Conservation (phyloP, 30 jellyfish, hydroid and myxozoan genomes). For the Aurelia aurita region DNA sequence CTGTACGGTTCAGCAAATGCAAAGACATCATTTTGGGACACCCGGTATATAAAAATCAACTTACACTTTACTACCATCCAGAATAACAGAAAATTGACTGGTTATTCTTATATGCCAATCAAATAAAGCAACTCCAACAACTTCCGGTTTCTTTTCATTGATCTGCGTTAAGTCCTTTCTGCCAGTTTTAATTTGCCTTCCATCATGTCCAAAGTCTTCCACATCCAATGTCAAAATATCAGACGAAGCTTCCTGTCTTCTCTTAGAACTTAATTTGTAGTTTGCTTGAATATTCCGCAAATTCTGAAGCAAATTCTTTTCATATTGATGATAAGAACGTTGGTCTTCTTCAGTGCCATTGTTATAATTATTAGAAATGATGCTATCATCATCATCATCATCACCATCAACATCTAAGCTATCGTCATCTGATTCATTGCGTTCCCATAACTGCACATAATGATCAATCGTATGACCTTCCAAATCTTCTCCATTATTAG, state of each 20-base stretch:
- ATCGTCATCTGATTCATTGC: neutral
- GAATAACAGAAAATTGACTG: constrained; percentile 26
- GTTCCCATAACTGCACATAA: neutral
- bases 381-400: neutral
- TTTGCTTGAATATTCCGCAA: neutral
- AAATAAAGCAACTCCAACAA: neutral
- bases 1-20: too few species aligned
- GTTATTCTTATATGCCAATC: constrained; percentile 31
- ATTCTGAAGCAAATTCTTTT: neutral
- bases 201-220: too few species aligned
- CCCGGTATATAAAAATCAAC: neutral
- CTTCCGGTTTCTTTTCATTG: neutral
- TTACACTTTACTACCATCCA: constrained; percentile 14
- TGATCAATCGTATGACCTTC: neutral
- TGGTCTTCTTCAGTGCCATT: neutral
- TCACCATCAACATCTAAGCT: neutral
- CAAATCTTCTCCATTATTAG: neutral
- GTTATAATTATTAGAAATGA: neutral
- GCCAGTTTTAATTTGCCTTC: too few species aligned
- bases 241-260: too few species aligned
- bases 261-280: neutral
- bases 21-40: too few species aligned
- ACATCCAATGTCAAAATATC: too few species aligned
- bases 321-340: neutral
- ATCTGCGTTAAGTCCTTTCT: too few species aligned